Conservation (phyloP, 2,888 invertebrate genomes). For the Hoplodrina ambigua region DNA sequence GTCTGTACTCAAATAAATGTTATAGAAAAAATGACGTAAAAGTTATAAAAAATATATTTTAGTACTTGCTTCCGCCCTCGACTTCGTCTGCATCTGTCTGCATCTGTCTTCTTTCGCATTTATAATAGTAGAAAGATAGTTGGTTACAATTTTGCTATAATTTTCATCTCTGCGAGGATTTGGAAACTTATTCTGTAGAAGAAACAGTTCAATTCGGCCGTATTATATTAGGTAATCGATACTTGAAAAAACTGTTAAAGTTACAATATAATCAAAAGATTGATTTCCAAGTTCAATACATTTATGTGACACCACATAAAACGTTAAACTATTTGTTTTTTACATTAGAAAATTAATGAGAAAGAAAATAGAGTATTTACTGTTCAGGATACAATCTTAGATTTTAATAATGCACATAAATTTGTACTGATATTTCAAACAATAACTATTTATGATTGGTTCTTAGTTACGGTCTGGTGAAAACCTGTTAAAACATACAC, state of each 20-base stretch:
- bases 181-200: neutral
- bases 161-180: no score
- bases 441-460: conserved; percentile 22
- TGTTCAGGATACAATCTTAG: conserved; percentile 20
- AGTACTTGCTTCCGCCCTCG: no score
- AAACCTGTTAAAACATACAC: conserved; percentile 12
- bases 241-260: neutral
- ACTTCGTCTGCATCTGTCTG: no score
- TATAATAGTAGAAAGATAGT: no score
- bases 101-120: no score
- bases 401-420: conserved; percentile 21
- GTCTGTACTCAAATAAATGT: no score
- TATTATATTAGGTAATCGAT: neutral
- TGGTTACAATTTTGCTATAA: neutral
- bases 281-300: conserved; percentile 4
- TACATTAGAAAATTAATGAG: conserved; percentile 26
- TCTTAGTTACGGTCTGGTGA: conserved; percentile 13
- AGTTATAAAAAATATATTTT: no score
- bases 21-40: no score
- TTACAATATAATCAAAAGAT: conserved; percentile 16
- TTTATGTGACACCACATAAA: conserved; percentile 24
- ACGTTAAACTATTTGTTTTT: conserved; percentile 18
- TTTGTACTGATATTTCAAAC: conserved; percentile 26
- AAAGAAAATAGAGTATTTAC: conserved; percentile 26
- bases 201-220: neutral